Conservation (phyloP, 2,797 vertebrate genomes). For the Choloepus didactylus region DNA sequence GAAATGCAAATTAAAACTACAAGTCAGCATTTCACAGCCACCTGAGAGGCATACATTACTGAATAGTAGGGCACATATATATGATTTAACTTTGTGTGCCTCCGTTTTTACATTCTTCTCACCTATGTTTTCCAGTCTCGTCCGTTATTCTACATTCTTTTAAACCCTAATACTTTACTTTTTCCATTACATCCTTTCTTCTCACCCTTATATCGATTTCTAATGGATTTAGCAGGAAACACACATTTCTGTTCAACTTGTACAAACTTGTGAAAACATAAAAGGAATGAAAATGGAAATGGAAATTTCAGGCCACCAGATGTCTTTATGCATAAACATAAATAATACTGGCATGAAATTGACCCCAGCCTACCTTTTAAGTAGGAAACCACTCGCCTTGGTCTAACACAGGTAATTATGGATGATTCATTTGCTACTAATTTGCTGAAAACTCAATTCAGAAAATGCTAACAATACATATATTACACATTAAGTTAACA, state of each 20-base stretch:
- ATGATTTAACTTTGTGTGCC: background rate
- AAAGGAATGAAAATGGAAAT: slow-evolving; percentile 68
- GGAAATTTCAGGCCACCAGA: slow-evolving; percentile 75
- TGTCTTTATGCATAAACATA: slow-evolving; percentile 73
- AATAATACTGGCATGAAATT: slow-evolving; percentile 68
- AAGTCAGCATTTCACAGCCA: background rate
- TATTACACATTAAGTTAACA: slow-evolving; percentile 53
- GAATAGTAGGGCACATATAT: rapidly evolving
- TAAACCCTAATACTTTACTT: slow-evolving; percentile 24
- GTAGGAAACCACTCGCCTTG: slow-evolving; percentile 75
- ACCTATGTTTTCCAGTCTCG: background rate
- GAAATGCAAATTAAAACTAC: background rate
- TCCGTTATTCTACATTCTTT: slow-evolving; percentile 50
- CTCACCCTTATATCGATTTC: slow-evolving; percentile 65
- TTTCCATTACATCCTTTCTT: slow-evolving; percentile 60
- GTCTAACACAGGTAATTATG: slow-evolving; percentile 67
- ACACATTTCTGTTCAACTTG: slow-evolving; percentile 62
- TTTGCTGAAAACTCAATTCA: slow-evolving; percentile 74
- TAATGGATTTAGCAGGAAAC: slow-evolving; percentile 77
- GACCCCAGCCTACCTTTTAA: slow-evolving; percentile 73
- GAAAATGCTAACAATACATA: slow-evolving; percentile 68
- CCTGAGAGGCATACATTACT: background rate
- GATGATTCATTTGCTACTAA: slow-evolving; percentile 76
- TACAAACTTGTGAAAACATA: slow-evolving; percentile 71
- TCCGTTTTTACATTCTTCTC: slow-evolving; percentile 5